Conservation (phyloP, 2,888 invertebrate genomes). For the Machimus atricapillus region DNA sequence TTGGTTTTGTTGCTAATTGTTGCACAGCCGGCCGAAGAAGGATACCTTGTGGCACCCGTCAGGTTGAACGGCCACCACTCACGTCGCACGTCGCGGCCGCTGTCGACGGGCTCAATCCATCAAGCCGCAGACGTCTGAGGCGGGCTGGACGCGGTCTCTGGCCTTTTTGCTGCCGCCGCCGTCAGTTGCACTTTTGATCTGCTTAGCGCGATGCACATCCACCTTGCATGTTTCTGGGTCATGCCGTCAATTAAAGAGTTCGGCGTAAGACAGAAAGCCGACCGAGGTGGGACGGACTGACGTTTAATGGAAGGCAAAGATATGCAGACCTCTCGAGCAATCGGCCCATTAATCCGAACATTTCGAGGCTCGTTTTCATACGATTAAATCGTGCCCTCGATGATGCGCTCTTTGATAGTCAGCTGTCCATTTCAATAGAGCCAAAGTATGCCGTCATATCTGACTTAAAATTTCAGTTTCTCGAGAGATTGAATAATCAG, state of each 20-base stretch:
- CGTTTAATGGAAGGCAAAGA: slow-evolving; percentile 9
- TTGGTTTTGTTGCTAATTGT: slow-evolving; percentile 12
- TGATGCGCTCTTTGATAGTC: neutral
- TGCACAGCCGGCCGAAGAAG: slow-evolving; percentile 11
- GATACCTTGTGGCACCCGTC: neutral
- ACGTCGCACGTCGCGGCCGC: neutral
- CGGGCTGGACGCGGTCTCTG: neutral
- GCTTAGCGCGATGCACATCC: neutral
- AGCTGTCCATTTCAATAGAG: neutral
- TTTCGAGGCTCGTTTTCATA: neutral
- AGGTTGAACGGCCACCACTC: neutral
- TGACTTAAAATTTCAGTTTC: neutral
- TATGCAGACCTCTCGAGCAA: neutral
- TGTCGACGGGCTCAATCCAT: slow-evolving; percentile 21
- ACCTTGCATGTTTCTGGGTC: slow-evolving; percentile 25
- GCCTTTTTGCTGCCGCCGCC: neutral
- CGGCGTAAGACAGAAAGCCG: neutral
- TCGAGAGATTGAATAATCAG: neutral
- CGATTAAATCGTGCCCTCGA: neutral
- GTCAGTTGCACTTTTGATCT: slow-evolving; percentile 33
- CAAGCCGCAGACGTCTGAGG: slow-evolving; percentile 4
- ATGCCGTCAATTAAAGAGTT: neutral
- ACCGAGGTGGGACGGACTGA: neutral
- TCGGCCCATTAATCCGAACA: neutral
- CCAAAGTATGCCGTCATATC: neutral